Base-by-base conservation (phyloP, 2,888 invertebrate species). In the Chaitophorus viminalis region DNA sequence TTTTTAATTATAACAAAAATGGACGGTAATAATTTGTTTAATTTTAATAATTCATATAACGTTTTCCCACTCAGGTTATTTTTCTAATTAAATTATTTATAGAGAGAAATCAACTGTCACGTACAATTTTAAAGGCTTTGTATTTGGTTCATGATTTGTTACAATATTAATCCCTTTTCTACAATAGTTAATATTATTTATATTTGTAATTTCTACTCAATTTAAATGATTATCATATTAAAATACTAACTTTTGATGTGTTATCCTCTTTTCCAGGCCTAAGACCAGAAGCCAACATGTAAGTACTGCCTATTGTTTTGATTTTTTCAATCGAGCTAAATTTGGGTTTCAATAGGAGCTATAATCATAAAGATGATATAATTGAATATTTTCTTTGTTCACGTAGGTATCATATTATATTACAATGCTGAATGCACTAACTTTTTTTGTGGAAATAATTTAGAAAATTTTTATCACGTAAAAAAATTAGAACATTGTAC, bases 311-410 rank as follows among this genome's bases (percentile, higher is more conserved):
- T 89, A 99, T 99, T 0, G 99, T 99, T 92, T 99, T 99, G 86
- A 99, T 99, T 92, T 99, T 99, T 92, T 99, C 99, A 90, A 99
- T 98, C 90, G 96, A 95, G 91, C 97, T 98, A 92, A 96, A 99
- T 91, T 98, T 98, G 0, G 98, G 97, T 91, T 98, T 98, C 78
- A 97, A 92, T 60, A 99, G 93, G 68, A 99, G 92, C 96, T 96
- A 93, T 70, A 93, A 92, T 86, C 83, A 88, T 81, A 77, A 79
- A 65, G 88, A 74, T 76, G 74, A 88, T 88, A 72, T 79, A 1
- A 86, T 72, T 46, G 0, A 77, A 74, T 52, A 21, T 31, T 82
- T 65, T 39, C 18, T 1, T 60, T 89, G 14, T 14, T 72, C 3
- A 89, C 5, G 33, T 17, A n/a, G n/a, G n/a, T n/a, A 68, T 52